phyloP scores from a whole-genome alignment of 1,140 invertebrate genomes.

The Drosophila cardini region DNA sequence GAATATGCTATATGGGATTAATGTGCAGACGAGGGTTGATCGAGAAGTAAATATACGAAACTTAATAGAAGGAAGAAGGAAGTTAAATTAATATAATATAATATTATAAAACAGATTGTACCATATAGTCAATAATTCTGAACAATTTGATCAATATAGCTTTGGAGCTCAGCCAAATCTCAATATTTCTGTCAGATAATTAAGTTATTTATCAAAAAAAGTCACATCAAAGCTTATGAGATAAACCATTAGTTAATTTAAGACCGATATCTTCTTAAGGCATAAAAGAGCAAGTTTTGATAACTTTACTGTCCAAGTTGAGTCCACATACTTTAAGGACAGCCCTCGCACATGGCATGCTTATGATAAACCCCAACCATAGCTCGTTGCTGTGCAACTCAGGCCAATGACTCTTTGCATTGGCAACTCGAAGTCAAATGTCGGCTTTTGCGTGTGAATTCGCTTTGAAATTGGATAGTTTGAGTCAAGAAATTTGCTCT shows the following conservation, averaged over 20 bases:
- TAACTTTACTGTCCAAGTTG: no score
- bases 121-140: no score
- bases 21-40: conserved; percentile 24
- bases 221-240: no score
- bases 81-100: no score
- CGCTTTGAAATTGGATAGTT: conserved; percentile 74
- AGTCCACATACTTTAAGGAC: not conserved
- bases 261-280: no score
- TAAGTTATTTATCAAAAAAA: no score
- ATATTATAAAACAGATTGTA: no score
- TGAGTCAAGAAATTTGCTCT: conserved; percentile 27
- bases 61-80: not conserved
- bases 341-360: conserved; percentile 21
- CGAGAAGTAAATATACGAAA: not conserved
- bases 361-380: not conserved
- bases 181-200: no score
- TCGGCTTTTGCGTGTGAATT: conserved; percentile 78
- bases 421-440: not conserved
- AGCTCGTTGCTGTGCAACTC: conserved; percentile 3
- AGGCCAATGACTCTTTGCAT: conserved; percentile 45
- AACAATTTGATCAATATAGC: no score
- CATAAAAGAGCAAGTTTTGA: no score
- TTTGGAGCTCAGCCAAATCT: no score
- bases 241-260: no score
- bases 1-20: conserved; percentile 49